These are phyloP conservation scores for Temnothorax longispinosus DNA, from an alignment of 1,140 invertebrate genomes.

Conservation along the genomic window DNA sequence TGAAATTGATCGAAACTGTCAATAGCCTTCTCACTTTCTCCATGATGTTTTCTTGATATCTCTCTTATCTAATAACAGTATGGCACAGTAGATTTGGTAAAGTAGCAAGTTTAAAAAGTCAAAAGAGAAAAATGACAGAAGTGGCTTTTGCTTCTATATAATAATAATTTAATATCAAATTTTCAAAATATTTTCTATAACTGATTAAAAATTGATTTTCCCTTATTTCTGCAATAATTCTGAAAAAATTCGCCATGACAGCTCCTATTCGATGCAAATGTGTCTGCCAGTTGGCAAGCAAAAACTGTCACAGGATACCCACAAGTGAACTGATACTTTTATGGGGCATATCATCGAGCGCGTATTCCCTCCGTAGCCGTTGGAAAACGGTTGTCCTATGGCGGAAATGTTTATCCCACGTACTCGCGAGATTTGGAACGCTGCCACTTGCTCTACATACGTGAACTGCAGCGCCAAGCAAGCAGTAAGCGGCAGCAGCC, in stretches of 20 bases:
- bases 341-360: slow-evolving; percentile 27
- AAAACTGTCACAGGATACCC: slow-evolving; percentile 8
- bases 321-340: slow-evolving; percentile 42
- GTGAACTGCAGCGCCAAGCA: slow-evolving; percentile 79
- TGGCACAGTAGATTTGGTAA: not conserved
- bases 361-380: slow-evolving; percentile 29
- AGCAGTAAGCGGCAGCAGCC: slow-evolving; percentile 40
- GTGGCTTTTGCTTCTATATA: not conserved
- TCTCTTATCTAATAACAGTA: not conserved
- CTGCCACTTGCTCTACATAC: slow-evolving; percentile 83
- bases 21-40: not conserved
- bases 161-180: slow-evolving; percentile 5
- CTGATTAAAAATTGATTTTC: slow-evolving; percentile 17
- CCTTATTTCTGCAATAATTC: not conserved
- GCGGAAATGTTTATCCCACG: slow-evolving; percentile 81
- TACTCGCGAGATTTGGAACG: slow-evolving; percentile 82
- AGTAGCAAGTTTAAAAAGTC: not conserved
- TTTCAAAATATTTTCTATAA: not conserved
- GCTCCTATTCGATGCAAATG: not conserved
- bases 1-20: not conserved
- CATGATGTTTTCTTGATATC: not conserved
- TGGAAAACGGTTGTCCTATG: slow-evolving; percentile 69
- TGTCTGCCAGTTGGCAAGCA: not conserved
- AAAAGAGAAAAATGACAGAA: not conserved
- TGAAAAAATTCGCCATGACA: not conserved